phyloP scores from a whole-genome alignment of 2,888 invertebrate species.

The Gymnocheta viridis region DNA sequence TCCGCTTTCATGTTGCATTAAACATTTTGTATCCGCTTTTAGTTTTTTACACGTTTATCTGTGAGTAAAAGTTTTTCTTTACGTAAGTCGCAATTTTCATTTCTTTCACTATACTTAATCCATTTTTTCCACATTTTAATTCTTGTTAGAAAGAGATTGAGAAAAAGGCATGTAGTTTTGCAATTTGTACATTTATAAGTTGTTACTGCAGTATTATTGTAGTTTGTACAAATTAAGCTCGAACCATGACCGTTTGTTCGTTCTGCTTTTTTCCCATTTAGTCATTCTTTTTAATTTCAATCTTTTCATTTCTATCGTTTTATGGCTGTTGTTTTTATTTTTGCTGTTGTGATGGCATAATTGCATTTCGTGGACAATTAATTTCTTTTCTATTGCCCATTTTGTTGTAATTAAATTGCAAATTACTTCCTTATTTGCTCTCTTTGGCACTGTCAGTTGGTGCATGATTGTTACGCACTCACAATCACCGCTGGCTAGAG shows the following conservation, averaged over 20 bases:
- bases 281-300: slow-evolving; percentile 67
- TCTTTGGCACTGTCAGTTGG: slow-evolving; percentile 27
- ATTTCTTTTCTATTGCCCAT: slow-evolving; percentile 82
- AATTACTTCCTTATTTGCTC: slow-evolving; percentile 79
- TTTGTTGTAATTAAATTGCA: slow-evolving; percentile 82
- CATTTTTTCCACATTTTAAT: not conserved
- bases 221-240: slow-evolving; percentile 51
- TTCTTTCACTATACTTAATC: not conserved
- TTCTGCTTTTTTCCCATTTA: slow-evolving; percentile 35
- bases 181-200: slow-evolving; percentile 38
- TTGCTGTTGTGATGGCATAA: slow-evolving; percentile 78
- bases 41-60: not conserved
- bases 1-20: slow-evolving; percentile 22
- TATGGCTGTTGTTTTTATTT: slow-evolving; percentile 42
- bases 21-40: slow-evolving; percentile 22
- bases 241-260: slow-evolving; percentile 41
- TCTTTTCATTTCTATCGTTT: slow-evolving; percentile 60
- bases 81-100: slow-evolving; percentile 41
- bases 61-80: not conserved
- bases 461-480: slow-evolving; percentile 9
- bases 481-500: not conserved
- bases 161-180: slow-evolving; percentile 43
- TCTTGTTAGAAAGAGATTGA: not conserved
- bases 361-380: slow-evolving; percentile 83
- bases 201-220: slow-evolving; percentile 32